Evolutionary conservation across 2,113 vertebrate species (phyloP).

Genomic region (Microtus oregoni): DNA sequence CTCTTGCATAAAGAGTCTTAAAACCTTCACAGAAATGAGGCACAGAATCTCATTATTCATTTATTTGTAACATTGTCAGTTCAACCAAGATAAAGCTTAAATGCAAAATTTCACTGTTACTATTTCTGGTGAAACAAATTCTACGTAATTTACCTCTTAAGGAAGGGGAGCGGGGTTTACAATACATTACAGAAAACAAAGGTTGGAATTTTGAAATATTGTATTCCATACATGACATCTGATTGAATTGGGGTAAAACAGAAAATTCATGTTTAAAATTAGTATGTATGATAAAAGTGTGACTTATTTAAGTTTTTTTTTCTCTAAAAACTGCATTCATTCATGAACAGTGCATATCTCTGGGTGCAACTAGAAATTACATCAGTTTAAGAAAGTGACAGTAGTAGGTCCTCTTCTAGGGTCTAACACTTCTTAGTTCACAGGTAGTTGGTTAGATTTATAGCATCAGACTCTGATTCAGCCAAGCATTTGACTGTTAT

Average conservation of each 20-base stretch:
- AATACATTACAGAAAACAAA: background rate
- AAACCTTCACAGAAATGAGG: background rate
- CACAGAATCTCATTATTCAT: background rate
- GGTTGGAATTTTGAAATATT: background rate
- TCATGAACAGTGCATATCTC: background rate
- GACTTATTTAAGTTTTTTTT: background rate
- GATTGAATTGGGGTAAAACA: background rate
- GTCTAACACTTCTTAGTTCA: background rate
- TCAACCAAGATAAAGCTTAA: background rate
- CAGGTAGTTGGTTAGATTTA: too few relatives aligned
- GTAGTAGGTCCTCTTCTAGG: background rate
- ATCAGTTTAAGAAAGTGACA: background rate
- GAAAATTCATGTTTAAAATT: background rate
- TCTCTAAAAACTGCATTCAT: background rate
- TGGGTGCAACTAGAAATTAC: background rate
- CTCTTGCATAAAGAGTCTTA: background rate
- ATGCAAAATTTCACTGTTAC: background rate
- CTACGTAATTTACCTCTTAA: background rate
- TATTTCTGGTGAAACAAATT: background rate
- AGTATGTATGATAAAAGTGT: background rate
- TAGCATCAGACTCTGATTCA: background rate
- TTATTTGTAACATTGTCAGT: background rate
- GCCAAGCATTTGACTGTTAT: background rate
- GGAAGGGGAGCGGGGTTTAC: background rate
- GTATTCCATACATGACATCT: background rate